Evolutionary conservation across 2,113 vertebrate genomes (phyloP).

Genomic region (Sturnus vulgaris): DNA sequence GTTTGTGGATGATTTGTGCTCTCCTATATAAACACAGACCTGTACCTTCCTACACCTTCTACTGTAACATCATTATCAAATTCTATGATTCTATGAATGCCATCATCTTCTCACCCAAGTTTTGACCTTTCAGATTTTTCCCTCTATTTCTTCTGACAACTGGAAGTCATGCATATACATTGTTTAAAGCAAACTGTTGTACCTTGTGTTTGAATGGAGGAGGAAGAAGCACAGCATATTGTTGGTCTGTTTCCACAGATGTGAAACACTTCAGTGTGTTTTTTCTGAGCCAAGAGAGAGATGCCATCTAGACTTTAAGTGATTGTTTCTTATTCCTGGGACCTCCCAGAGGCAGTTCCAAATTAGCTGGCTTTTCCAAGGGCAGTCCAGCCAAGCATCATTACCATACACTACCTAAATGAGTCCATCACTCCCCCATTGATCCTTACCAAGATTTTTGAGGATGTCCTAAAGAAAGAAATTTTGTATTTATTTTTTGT

Average conservation of each 20-base stretch:
- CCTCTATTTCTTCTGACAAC: neutral
- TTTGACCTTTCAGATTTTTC: neutral
- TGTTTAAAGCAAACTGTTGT: neutral
- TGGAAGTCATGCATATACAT: neutral
- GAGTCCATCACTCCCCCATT: neutral
- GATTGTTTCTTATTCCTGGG: neutral
- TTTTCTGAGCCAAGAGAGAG: neutral
- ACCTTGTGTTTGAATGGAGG: neutral
- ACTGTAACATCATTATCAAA: neutral
- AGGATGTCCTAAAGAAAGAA: neutral
- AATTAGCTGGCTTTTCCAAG: neutral
- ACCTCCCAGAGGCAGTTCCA: neutral
- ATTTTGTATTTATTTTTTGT: neutral
- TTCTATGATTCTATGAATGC: neutral
- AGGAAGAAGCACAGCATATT: neutral
- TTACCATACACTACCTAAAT: neutral
- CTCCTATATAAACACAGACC: neutral
- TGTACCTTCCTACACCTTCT: neutral
- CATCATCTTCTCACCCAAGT: neutral
- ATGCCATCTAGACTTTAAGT: rapidly evolving
- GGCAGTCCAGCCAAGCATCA: neutral
- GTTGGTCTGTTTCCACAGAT: neutral
- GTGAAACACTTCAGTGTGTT: neutral
- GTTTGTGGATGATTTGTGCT: neutral
- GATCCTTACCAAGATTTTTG: neutral